Evolutionary conservation across 2,113 vertebrate genomes (phyloP).

Genomic region (Larimichthys crocea): DNA sequence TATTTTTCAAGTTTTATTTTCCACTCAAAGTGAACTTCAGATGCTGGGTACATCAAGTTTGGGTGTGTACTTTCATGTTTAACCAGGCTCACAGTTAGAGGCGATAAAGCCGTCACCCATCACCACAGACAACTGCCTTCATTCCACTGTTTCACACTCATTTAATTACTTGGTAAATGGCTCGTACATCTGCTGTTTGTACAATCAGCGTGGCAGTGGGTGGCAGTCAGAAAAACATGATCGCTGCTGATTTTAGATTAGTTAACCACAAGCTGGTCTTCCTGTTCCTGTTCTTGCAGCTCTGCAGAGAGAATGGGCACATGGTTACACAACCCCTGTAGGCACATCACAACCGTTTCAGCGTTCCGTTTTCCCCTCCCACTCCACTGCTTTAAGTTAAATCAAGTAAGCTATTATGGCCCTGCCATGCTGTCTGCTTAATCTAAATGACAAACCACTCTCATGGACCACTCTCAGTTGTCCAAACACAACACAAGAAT

Average conservation of each 20-base stretch:
- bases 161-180: background rate
- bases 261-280: slow-evolving; percentile 52
- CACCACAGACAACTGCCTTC: slow-evolving; percentile 5
- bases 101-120: background rate
- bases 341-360: slow-evolving; percentile 19
- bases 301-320: slow-evolving; percentile 37
- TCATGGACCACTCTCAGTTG: too few relatives aligned
- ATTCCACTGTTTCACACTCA: background rate
- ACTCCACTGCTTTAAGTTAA: background rate
- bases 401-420: too few relatives aligned
- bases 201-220: background rate
- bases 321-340: background rate
- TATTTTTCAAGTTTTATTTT: background rate
- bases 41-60: background rate
- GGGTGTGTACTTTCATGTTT: background rate
- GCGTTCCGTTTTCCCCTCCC: background rate
- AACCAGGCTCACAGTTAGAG: background rate
- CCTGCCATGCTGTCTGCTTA: too few relatives aligned
- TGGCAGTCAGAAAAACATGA: background rate
- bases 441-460: too few relatives aligned
- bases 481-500: too few relatives aligned
- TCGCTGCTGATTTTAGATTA: background rate
- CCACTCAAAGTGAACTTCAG: too few relatives aligned
- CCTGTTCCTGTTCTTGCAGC: slow-evolving; percentile 57
- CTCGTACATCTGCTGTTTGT: slow-evolving; percentile 11